Percentiles rank a stretch among this genome's conserved stretches.
phyloP scores from a whole-genome alignment of 1,140 invertebrate genomes.

The Ceratitis capitata region DNA sequence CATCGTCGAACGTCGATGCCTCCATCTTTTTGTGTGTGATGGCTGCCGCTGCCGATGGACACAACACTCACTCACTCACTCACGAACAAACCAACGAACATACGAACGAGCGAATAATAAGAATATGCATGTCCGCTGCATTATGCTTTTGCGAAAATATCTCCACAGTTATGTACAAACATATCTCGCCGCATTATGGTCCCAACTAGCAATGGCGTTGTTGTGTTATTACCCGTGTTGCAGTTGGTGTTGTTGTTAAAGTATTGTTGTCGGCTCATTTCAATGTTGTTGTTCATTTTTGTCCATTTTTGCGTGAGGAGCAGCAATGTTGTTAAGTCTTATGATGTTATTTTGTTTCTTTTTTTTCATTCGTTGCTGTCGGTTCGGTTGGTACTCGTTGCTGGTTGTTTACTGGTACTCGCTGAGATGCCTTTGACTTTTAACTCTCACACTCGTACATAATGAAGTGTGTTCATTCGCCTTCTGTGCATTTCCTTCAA shows the following conservation, averaged over 20 bases:
- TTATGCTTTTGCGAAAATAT: background rate
- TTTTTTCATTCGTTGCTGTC: background rate
- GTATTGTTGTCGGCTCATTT: conserved; percentile 22
- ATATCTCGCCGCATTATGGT: background rate
- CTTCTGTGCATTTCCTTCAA: background rate
- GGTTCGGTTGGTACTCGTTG: background rate
- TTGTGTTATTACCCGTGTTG: background rate
- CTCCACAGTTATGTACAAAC: background rate
- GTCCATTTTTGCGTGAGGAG: background rate
- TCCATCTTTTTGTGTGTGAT: conserved; percentile 45
- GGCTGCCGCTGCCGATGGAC: conserved; percentile 45
- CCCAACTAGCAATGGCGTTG: background rate
- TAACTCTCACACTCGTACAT: too few relatives aligned
- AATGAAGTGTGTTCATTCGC: background rate
- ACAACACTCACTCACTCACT: background rate
- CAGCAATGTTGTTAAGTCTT: background rate
- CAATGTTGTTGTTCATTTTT: conserved; percentile 13
- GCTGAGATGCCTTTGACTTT: background rate
- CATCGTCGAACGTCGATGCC: too few relatives aligned
- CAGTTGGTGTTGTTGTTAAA: background rate
- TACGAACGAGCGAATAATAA: background rate
- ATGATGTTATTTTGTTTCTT: background rate
- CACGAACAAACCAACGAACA: background rate
- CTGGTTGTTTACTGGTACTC: background rate
- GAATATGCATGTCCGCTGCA: background rate